A percentile compares a stretch with the other conserved stretches of the same genome.
phyloP scores from a whole-genome alignment of 1,140 invertebrate species.

The Carcinoscorpius rotundicauda region DNA sequence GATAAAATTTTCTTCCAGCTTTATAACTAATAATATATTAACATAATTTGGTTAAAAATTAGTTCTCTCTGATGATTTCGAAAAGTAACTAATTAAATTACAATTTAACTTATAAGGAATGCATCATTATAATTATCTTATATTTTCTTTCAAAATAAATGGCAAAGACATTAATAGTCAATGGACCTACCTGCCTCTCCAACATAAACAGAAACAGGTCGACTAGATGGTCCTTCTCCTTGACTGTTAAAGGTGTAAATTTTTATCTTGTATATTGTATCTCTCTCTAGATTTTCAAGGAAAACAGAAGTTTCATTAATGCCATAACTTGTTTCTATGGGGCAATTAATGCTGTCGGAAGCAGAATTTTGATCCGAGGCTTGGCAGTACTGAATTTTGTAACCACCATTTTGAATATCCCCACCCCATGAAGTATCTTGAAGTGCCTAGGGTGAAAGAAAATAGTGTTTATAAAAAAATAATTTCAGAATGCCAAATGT shows the following conservation, averaged over 20 bases:
- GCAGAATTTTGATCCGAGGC: slow-evolving; percentile 57
- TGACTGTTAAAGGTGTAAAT: slow-evolving; percentile 79
- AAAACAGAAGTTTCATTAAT: slow-evolving; percentile 19
- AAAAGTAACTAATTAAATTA: too few species aligned
- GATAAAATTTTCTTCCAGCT: too few species aligned
- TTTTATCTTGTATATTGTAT: slow-evolving; percentile 81
- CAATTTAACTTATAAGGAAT: too few species aligned
- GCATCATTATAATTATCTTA: too few species aligned
- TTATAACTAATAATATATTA: too few species aligned
- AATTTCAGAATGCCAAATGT: too few species aligned
- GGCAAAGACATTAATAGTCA: too few species aligned
- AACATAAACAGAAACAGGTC: slow-evolving; percentile 80
- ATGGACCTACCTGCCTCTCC: slow-evolving; percentile 54
- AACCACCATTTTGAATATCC: slow-evolving; percentile 70
- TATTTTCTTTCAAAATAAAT: too few species aligned
- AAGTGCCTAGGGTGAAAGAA: slow-evolving; percentile 36
- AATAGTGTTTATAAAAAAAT: too few species aligned
- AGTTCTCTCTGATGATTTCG: too few species aligned
- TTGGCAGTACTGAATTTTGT: slow-evolving; percentile 74
- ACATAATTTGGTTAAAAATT: too few species aligned
- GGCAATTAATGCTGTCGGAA: slow-evolving; percentile 38
- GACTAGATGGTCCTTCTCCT: slow-evolving; percentile 60
- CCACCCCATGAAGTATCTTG: slow-evolving; percentile 73
- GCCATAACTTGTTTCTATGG: slow-evolving; percentile 23
- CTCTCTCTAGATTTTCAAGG: slow-evolving; percentile 51